Evolutionary conservation across 2,888 invertebrate genomes (phyloP).

Genomic region (Andrena chrysosceles): DNA sequence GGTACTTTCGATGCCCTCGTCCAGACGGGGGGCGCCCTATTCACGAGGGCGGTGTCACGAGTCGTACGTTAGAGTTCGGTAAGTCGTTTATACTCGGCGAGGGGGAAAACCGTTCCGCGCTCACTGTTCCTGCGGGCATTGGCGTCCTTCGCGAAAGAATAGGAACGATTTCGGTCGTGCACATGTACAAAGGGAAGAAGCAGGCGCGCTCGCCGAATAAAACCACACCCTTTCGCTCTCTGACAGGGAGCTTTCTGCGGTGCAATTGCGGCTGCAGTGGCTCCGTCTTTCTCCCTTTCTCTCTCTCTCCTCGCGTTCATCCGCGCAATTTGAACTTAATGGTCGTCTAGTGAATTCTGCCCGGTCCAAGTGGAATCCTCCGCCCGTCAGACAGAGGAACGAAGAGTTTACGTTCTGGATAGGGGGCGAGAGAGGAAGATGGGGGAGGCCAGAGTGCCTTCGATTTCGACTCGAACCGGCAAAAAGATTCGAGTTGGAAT

Average conservation of each 20-base stretch:
- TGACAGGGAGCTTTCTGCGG: conserved; percentile 60
- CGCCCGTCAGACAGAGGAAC: background rate
- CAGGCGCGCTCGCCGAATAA: conserved; percentile 45
- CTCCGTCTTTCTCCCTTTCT: background rate
- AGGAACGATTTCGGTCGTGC: conserved; percentile 65
- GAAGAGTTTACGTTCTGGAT: conserved; percentile 30
- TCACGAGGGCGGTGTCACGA: conserved; percentile 63
- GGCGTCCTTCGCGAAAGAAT: conserved; percentile 65
- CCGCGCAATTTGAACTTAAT: conserved; percentile 69
- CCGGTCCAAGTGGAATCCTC: conserved; percentile 24
- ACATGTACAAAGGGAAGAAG: conserved; percentile 56
- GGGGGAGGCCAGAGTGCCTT: conserved; percentile 19
- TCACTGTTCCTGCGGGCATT: conserved; percentile 61
- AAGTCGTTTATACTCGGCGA: conserved; percentile 71
- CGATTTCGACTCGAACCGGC: conserved; percentile 31
- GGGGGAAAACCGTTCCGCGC: conserved; percentile 50
- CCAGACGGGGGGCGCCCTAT: conserved; percentile 60
- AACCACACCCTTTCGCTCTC: conserved; percentile 62
- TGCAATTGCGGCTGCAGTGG: conserved; percentile 56
- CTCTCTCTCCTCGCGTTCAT: conserved; percentile 47
- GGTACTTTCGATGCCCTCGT: conserved; percentile 53
- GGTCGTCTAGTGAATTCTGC: conserved; percentile 61
- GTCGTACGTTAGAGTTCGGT: conserved; percentile 70
- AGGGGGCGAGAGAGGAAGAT: background rate
- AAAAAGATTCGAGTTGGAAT: conserved; percentile 29